These are phyloP conservation scores for Phrynocephalus forsythii DNA, from an alignment of 2,797 vertebrate species.

Conservation along the genomic window DNA sequence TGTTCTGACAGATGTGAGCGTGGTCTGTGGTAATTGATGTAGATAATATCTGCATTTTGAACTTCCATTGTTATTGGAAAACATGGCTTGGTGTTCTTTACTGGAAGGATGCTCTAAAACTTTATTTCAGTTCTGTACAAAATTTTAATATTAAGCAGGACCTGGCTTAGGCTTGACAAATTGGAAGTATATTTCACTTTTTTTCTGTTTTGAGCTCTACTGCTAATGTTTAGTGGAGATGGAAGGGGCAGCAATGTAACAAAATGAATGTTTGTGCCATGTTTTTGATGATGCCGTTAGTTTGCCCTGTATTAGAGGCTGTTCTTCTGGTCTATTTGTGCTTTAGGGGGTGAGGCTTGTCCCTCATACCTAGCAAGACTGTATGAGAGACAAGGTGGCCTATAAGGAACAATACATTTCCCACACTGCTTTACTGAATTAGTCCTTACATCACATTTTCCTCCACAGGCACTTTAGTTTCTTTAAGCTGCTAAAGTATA, in stretches of 20 bases:
- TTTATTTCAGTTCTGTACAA: background rate
- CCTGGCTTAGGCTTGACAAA: background rate
- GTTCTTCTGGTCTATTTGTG: background rate
- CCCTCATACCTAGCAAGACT: background rate
- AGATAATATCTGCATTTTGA: constrained; percentile 7
- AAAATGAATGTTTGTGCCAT: background rate
- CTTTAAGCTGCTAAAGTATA: background rate
- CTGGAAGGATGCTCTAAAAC: background rate
- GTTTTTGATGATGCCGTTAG: background rate
- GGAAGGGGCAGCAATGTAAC: background rate
- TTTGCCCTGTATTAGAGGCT: background rate
- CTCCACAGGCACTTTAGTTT: background rate
- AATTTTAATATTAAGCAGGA: background rate
- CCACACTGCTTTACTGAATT: background rate
- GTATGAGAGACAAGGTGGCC: background rate
- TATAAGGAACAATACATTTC: background rate
- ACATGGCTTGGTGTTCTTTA: background rate
- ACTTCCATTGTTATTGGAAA: background rate
- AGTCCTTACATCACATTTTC: background rate
- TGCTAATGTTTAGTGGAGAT: background rate
- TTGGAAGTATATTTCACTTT: background rate
- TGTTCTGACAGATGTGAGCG: background rate
- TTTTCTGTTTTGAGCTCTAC: background rate
- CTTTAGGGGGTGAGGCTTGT: background rate
- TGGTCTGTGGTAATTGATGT: background rate